These are phyloP conservation scores for Apamea crenata DNA, from an alignment of 2,888 invertebrate genomes.

Conservation along the genomic window DNA sequence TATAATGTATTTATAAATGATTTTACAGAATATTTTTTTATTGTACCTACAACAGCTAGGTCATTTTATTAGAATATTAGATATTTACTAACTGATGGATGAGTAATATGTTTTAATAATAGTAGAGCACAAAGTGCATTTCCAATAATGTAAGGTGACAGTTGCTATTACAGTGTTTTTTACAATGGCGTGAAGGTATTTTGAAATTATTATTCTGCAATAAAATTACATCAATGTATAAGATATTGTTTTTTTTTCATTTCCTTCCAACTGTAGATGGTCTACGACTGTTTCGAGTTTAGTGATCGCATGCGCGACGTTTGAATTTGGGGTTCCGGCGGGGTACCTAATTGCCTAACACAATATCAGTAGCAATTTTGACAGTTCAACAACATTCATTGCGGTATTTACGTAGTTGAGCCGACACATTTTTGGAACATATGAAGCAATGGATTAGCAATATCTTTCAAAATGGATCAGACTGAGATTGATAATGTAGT, in stretches of 20 bases:
- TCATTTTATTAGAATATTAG: background rate
- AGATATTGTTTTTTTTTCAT: slow-evolving; percentile 8
- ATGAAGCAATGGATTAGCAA: too few relatives aligned
- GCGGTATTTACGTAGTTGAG: too few relatives aligned
- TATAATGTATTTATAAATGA: too few relatives aligned
- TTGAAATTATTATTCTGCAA: slow-evolving; percentile 34
- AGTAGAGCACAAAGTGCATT: slow-evolving; percentile 27
- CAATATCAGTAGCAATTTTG: too few relatives aligned
- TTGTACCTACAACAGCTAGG: background rate
- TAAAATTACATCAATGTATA: slow-evolving; percentile 10
- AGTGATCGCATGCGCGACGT: background rate
- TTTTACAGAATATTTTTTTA: background rate
- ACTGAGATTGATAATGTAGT: too few relatives aligned
- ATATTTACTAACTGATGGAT: background rate
- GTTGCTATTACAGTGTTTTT: background rate
- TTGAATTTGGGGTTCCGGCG: background rate
- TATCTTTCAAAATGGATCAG: too few relatives aligned
- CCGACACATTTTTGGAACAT: too few relatives aligned
- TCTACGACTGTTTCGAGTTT: background rate
- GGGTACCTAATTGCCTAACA: too few relatives aligned
- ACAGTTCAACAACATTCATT: too few relatives aligned
- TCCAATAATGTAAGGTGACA: slow-evolving; percentile 18
- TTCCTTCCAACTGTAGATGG: background rate
- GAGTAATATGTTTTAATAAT: background rate
- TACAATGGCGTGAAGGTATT: background rate